Evolutionary conservation across 2,888 invertebrate species (phyloP).

Genomic region (Clepsis dumicolana): DNA sequence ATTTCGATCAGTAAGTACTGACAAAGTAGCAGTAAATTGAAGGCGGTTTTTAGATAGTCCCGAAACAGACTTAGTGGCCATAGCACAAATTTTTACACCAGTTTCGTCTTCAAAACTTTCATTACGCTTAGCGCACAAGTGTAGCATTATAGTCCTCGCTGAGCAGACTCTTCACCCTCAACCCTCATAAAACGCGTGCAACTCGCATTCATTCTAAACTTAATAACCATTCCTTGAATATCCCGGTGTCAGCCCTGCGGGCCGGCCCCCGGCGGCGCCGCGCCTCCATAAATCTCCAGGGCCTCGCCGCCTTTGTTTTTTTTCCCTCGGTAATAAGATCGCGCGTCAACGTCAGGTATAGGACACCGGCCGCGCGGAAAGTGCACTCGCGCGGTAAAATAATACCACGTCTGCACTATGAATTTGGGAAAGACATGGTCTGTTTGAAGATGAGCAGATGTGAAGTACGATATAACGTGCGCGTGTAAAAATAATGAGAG

Average conservation of each 20-base stretch:
- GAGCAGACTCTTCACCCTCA: neutral
- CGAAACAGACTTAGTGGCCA: too few relatives aligned
- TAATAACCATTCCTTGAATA: neutral
- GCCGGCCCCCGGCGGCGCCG: conserved; percentile 65
- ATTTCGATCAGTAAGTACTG: too few relatives aligned
- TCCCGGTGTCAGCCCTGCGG: conserved; percentile 8
- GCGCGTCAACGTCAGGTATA: conserved; percentile 82
- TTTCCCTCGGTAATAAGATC: conserved; percentile 74
- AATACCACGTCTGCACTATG: conserved; percentile 4
- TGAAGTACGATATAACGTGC: too few relatives aligned
- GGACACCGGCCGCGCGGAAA: neutral
- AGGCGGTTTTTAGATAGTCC: too few relatives aligned
- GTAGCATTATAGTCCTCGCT: too few relatives aligned
- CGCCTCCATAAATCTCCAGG: conserved; percentile 78
- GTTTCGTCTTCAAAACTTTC: too few relatives aligned
- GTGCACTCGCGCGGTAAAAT: neutral
- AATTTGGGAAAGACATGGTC: neutral
- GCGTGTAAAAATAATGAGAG: too few relatives aligned
- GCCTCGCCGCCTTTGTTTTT: conserved; percentile 65
- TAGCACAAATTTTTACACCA: too few relatives aligned
- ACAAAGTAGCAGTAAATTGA: too few relatives aligned
- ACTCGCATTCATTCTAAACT: neutral
- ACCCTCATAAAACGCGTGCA: neutral
- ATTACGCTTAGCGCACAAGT: neutral
- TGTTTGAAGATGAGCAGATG: too few relatives aligned